Conservation (phyloP, 1,140 invertebrate genomes). For the Copidosoma floridanum region DNA sequence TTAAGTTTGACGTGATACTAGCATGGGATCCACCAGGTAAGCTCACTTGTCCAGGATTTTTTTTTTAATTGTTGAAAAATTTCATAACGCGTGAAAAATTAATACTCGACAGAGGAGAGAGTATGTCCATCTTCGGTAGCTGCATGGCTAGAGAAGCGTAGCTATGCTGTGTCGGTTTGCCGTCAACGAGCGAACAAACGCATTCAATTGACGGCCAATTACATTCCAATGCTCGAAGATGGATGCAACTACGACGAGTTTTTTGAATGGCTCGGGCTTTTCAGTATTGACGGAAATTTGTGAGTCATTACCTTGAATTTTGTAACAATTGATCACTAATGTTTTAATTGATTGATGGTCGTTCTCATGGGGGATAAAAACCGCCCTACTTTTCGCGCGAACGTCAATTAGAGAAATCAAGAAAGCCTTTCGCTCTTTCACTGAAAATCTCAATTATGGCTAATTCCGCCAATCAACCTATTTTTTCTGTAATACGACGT, state of each 20-base stretch:
- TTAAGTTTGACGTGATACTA: constrained; percentile 54
- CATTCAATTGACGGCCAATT: constrained; percentile 44
- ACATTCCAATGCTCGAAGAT: constrained; percentile 45
- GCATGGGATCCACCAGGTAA: constrained; percentile 60
- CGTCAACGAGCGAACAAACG: constrained; percentile 42
- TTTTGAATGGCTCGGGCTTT: constrained; percentile 60
- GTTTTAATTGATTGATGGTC: not conserved
- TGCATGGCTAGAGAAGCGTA: constrained; percentile 56
- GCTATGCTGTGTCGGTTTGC: constrained; percentile 53
- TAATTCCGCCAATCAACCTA: no score
- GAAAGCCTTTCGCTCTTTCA: no score
- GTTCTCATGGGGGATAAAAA: constrained; percentile 16
- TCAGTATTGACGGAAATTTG: constrained; percentile 53
- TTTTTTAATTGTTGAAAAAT: not conserved
- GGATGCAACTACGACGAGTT: constrained; percentile 45
- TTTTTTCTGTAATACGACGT: no score
- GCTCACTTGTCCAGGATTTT: no score
- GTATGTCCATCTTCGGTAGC: constrained; percentile 64
- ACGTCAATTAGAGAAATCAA: no score
- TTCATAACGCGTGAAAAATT: not conserved
- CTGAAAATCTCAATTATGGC: no score
- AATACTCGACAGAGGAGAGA: constrained; percentile 45
- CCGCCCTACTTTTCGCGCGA: not conserved
- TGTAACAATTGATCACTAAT: no score
- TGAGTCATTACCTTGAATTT: no score